A percentile compares a stretch with the other conserved stretches of the same genome.
Evolutionary conservation across 2,113 vertebrate species (phyloP).

Genomic region (Ammodytes marinus): DNA sequence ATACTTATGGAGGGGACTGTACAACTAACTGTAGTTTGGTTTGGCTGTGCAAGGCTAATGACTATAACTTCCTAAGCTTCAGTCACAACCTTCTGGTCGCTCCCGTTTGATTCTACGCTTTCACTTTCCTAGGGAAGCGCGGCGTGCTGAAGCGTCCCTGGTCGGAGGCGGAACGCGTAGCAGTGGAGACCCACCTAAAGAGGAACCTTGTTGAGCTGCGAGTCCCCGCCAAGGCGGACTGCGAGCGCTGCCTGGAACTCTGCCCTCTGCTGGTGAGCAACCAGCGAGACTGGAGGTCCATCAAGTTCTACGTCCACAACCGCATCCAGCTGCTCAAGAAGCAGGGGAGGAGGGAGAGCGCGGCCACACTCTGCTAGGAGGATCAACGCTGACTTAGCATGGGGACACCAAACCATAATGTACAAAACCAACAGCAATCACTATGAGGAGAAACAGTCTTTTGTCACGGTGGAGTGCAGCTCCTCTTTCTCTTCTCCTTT

Average conservation of each 20-base stretch:
- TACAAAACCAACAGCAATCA: constrained; percentile 69
- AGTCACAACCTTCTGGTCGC: background rate
- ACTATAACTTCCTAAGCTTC: background rate
- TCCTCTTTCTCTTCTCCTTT: constrained; percentile 26
- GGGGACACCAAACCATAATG: constrained; percentile 16
- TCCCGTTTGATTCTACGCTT: background rate
- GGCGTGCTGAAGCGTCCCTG: constrained; percentile 87
- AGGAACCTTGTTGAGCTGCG: constrained; percentile 84
- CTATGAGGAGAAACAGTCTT: constrained; percentile 23
- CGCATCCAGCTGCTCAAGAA: constrained; percentile 87
- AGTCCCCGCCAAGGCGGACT: constrained; percentile 86
- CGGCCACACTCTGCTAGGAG: constrained; percentile 70
- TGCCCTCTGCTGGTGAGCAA: constrained; percentile 86
- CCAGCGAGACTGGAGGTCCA: constrained; percentile 86
- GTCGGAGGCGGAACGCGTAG: constrained; percentile 85
- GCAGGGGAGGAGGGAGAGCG: constrained; percentile 79
- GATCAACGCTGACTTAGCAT: background rate
- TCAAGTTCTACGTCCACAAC: constrained; percentile 88
- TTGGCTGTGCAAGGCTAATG: too few relatives aligned
- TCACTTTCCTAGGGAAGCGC: constrained; percentile 78
- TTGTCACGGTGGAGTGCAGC: constrained; percentile 22
- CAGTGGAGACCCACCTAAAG: constrained; percentile 86
- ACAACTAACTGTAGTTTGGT: too few relatives aligned
- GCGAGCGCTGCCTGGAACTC: constrained; percentile 85
- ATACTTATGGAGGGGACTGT: too few relatives aligned